A percentile compares a stretch with the other conserved stretches of the same genome.
phyloP scores from a whole-genome alignment of 2,797 vertebrate species.

The Eurystomus glaucurus region DNA sequence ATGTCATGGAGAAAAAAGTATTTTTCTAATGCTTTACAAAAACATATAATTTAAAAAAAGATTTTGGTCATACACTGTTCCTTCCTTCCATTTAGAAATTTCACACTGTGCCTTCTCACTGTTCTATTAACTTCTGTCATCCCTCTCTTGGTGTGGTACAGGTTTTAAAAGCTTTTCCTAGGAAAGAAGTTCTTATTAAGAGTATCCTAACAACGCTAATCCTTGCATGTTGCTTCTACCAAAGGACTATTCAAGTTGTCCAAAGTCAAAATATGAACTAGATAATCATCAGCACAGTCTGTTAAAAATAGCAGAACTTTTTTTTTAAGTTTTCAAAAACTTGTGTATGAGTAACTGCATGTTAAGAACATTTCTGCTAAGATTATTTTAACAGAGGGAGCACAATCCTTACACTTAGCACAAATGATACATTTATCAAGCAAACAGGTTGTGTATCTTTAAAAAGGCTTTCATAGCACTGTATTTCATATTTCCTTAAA shows the following conservation, averaged over 20 bases:
- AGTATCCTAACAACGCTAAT: background rate
- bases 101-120: background rate
- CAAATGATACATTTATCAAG: background rate
- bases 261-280: background rate
- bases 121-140: background rate
- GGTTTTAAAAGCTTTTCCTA: background rate
- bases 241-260: background rate
- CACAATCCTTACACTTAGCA: background rate
- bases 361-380: background rate
- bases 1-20: background rate
- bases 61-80: background rate
- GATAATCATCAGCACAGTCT: background rate
- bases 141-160: rapidly evolving
- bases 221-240: background rate
- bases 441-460: background rate
- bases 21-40: constrained; percentile 18
- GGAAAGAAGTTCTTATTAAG: background rate
- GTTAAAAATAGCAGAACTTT: background rate
- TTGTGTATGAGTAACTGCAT: background rate
- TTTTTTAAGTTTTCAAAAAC: background rate
- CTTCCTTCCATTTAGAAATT: background rate
- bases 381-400: background rate
- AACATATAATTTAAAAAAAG: background rate
- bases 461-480: background rate
- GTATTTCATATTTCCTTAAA: background rate